Base-by-base conservation (phyloP, 2,113 vertebrate species). In the Girardinichthys multiradiatus region DNA sequence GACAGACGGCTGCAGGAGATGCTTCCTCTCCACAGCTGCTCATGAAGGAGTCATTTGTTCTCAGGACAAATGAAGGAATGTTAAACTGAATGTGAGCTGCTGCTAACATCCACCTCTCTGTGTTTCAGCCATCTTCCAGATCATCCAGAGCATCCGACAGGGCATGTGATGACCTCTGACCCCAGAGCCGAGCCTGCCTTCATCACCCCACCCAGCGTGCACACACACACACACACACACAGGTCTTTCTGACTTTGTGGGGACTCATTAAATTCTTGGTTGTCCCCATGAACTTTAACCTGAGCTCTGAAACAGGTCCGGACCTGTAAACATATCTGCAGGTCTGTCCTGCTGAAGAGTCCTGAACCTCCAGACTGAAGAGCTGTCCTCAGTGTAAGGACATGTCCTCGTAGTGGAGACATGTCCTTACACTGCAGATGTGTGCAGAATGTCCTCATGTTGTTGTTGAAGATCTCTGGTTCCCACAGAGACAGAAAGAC, bases 131-230 rank as follows among this genome's bases (percentile, higher is more conserved):
- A 95, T 95, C 80, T 95, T 95, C 84, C 94, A 95, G 91, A 94
- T 95, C 71, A 95, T 95, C 86, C 95, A 95, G 87, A 95, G 94
- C 81, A 94, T 95, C 91, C 88, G 95, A 19, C 94, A 95, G 75
- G 94, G 94, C 45, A 89, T 94, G 87, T 95, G 87, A 93, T 84
- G 87, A 84, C 74, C 74, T 76, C 13, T 67, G 59, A 79, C 69
- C 70, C 72, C 1, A 1, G 61, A 76, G 65, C 62, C 69, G 45
- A 37, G 42, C 51, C 37, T 4, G 42, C 66, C 76, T 57, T 72
- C 26, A 68, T 64, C 31, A 57, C 58, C 68, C 76, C 31, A 15
- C 70, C 42, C 60, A n/a, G 11, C 35, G 26, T 48, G 29, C 68
- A 67, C 69, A 70, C 69, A 65, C 63, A 76, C 68, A 57, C 33